A percentile compares a stretch with the other conserved stretches of the same genome.
These are phyloP conservation scores for Drosophila lacicola DNA, from an alignment of 2,888 invertebrate genomes.

Conservation along the genomic window DNA sequence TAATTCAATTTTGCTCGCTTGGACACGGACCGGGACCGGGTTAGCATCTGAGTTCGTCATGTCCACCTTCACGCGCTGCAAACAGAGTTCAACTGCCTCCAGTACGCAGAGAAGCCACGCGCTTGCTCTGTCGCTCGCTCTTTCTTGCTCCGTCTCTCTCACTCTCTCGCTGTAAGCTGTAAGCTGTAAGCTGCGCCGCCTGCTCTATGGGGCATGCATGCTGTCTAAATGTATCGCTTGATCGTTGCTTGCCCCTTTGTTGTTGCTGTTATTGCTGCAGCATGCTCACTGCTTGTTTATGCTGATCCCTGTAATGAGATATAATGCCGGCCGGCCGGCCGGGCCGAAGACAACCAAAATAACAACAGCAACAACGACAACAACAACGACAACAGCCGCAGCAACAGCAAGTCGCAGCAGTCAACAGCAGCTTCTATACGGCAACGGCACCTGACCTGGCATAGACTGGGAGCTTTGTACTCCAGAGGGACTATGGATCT, in stretches of 20 bases:
- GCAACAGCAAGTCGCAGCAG: slow-evolving; percentile 17
- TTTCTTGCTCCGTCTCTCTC: slow-evolving; percentile 10
- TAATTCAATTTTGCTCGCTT: slow-evolving; percentile 68
- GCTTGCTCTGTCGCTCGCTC: slow-evolving; percentile 9
- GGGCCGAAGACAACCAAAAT: slow-evolving; percentile 41
- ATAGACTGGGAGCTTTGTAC: slow-evolving; percentile 49
- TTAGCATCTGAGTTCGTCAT: slow-evolving; percentile 51
- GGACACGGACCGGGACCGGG: slow-evolving; percentile 45
- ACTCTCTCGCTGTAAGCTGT: slow-evolving; percentile 8
- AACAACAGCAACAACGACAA: slow-evolving; percentile 29
- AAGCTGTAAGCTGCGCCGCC: too few species aligned
- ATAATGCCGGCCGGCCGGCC: slow-evolving; percentile 76
- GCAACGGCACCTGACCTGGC: slow-evolving; percentile 59
- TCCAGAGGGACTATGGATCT: slow-evolving; percentile 27
- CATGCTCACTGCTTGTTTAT: slow-evolving; percentile 75
- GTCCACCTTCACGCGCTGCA: slow-evolving; percentile 73
- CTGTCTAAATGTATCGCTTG: slow-evolving; percentile 68
- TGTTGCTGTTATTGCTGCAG: slow-evolving; percentile 53
- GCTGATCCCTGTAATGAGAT: slow-evolving; percentile 80
- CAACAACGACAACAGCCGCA: slow-evolving; percentile 19
- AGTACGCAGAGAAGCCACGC: slow-evolving; percentile 62
- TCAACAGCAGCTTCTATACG: slow-evolving; percentile 45
- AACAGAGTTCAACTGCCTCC: slow-evolving; percentile 71
- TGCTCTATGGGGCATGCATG: slow-evolving; percentile 63
- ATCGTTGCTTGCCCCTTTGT: slow-evolving; percentile 57